Evolutionary conservation across 30 jellyfish, hydroid and myxozoan genomes (phyloP), one percentile per base, ranked within the genome.

Genomic region (Pelagia noctiluca): DNA sequence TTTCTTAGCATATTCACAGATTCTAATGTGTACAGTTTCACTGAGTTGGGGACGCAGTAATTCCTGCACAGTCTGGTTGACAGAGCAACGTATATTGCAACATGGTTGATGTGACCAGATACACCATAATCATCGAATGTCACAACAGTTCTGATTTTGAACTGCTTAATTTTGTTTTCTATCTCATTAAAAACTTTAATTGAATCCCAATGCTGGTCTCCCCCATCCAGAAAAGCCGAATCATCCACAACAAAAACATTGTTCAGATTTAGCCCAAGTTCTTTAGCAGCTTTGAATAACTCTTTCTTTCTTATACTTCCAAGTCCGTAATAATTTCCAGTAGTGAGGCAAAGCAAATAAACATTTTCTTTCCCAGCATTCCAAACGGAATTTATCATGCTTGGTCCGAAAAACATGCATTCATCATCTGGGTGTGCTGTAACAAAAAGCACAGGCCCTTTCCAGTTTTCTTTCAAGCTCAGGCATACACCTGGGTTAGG

Each of bases 351-450:
- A 22, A 92, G 70, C 10, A 92, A 13, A 65, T 72, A 69, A 16
- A 86, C 81, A 35, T 79, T 62, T 3, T 76, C 49, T 1, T 36
- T 50, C 13, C 85, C 94, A 63, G 64, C 21, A 3, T 63, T 52
- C 19, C 67, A 53, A 22, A 61, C 5, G 0, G 64, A 52, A 8
- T 71, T 36, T 18, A 42, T 16, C 0, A 92, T 50, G 46, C 90
- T 60, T 11, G 98, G 98, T 0, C 91, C 91, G 52, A 85, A 92
- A 80, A 92, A 92, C 98, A 92, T 92, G 63, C 92, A 88, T 66
- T 92, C 98, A 38, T 92, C 98, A 37, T 92, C 98, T 1, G 98
- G 98, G 70, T 92, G 98, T 24, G 98, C 96, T 33, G 81, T 92
- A 12, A 92, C 89, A 22, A 92, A 67, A 18, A 84, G 71, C 2